Evolutionary conservation across 1,140 invertebrate genomes (phyloP).

Genomic region (Platorchestia sp.): DNA sequence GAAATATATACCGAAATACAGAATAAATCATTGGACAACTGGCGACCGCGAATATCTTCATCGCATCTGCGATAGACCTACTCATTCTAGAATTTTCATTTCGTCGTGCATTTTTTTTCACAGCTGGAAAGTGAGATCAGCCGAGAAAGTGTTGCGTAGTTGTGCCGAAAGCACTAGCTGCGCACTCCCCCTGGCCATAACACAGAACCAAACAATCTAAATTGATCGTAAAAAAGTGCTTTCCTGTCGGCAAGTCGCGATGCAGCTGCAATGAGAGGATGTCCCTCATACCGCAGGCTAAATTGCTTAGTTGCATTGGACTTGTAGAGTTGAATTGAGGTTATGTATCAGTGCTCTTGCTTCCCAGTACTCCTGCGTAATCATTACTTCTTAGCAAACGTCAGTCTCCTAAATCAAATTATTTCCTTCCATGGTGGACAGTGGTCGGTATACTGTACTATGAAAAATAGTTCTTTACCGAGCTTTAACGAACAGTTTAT

Average conservation of each 20-base stretch:
- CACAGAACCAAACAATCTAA: slow-evolving; percentile 30
- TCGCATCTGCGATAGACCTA: not conserved
- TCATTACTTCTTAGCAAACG: not conserved
- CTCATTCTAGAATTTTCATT: not conserved
- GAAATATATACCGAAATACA: not conserved
- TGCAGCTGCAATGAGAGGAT: slow-evolving; percentile 53
- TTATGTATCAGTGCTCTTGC: not conserved
- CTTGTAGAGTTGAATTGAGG: not conserved
- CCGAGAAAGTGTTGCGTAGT: slow-evolving; percentile 15
- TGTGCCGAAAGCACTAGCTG: slow-evolving; percentile 11
- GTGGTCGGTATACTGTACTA: too few relatives aligned
- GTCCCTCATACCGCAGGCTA: slow-evolving; percentile 35
- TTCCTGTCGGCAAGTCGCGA: slow-evolving; percentile 36
- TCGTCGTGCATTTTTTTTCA: not conserved
- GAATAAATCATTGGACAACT: not conserved
- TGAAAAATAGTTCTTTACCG: too few relatives aligned
- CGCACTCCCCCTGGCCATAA: not conserved
- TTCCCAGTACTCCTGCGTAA: not conserved
- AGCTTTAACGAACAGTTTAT: too few relatives aligned
- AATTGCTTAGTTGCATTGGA: slow-evolving; percentile 22
- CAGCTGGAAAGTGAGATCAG: not conserved
- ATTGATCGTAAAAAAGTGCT: slow-evolving; percentile 53
- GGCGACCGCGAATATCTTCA: not conserved
- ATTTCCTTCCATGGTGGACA: too few relatives aligned
- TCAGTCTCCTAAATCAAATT: too few relatives aligned